phyloP scores from a whole-genome alignment of 2,797 vertebrate species.

The Nothura maculosa region DNA sequence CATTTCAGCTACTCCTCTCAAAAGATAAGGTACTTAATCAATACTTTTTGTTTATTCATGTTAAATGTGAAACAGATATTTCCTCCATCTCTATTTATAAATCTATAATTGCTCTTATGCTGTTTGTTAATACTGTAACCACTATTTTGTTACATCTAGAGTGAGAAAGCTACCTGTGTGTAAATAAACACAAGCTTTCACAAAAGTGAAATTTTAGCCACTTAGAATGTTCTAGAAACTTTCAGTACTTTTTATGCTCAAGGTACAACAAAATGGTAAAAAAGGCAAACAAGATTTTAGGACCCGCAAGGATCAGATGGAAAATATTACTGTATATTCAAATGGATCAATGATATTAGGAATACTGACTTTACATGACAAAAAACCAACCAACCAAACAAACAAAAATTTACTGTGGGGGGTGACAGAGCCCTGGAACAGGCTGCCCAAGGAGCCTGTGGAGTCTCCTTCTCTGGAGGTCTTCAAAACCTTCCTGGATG shows the following conservation, averaged over 20 bases:
- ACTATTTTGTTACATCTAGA: neutral
- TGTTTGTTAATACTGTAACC: neutral
- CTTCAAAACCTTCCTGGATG: too few relatives aligned
- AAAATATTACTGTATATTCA: neutral
- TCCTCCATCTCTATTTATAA: slow-evolving; percentile 42
- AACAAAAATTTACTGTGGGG: too few relatives aligned
- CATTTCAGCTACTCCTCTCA: slow-evolving; percentile 32
- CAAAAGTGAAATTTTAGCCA: neutral
- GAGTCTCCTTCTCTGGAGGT: too few relatives aligned
- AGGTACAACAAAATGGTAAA: neutral
- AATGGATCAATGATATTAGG: neutral
- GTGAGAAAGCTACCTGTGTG: neutral
- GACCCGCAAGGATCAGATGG: neutral
- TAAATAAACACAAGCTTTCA: neutral
- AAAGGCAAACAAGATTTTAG: neutral
- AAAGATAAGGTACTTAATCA: slow-evolving; percentile 24
- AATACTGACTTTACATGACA: neutral
- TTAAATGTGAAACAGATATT: slow-evolving; percentile 39
- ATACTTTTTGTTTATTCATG: neutral
- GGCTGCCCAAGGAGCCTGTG: too few relatives aligned
- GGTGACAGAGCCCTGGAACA: too few relatives aligned
- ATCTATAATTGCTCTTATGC: neutral
- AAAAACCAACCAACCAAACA: neutral
- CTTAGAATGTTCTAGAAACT: neutral
- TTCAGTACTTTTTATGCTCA: neutral